These are phyloP conservation scores for Laspeyria flexula DNA, from an alignment of 2,888 invertebrate genomes.

Conservation along the genomic window DNA sequence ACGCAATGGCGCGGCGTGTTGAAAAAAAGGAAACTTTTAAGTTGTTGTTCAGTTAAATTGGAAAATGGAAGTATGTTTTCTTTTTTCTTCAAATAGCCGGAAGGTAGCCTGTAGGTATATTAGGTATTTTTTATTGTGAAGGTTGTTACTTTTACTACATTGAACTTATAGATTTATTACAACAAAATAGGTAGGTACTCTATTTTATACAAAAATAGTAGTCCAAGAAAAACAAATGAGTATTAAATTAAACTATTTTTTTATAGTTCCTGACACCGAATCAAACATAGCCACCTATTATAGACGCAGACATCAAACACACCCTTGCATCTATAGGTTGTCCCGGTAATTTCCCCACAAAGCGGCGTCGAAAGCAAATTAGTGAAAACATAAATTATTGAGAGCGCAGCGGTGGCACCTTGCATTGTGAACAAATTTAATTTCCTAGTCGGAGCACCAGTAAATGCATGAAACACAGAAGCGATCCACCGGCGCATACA, in stretches of 20 bases:
- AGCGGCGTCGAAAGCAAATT: constrained; percentile 44
- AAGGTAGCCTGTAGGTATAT: no score
- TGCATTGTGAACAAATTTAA: constrained; percentile 76
- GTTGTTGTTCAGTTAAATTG: neutral
- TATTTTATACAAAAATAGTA: no score
- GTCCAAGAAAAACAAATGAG: no score
- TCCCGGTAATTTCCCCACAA: constrained; percentile 17
- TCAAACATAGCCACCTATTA: no score
- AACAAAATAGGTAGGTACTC: no score
- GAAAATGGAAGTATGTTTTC: no score
- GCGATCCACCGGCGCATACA: constrained; percentile 34
- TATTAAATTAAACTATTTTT: no score
- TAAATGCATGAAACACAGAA: constrained; percentile 59
- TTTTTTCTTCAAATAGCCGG: no score
- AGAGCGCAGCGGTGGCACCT: constrained; percentile 56
- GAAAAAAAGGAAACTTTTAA: neutral
- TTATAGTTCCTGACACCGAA: no score
- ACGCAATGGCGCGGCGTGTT: neutral
- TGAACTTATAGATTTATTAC: no score
- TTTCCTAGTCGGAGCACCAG: constrained; percentile 64
- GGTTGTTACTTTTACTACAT: no score
- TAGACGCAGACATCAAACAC: neutral
- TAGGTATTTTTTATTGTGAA: no score
- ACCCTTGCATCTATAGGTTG: neutral
- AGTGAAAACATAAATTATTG: constrained; percentile 64